These are phyloP conservation scores for Crotalus horridus DNA, from an alignment of 2,113 vertebrate genomes.

Conservation along the genomic window DNA sequence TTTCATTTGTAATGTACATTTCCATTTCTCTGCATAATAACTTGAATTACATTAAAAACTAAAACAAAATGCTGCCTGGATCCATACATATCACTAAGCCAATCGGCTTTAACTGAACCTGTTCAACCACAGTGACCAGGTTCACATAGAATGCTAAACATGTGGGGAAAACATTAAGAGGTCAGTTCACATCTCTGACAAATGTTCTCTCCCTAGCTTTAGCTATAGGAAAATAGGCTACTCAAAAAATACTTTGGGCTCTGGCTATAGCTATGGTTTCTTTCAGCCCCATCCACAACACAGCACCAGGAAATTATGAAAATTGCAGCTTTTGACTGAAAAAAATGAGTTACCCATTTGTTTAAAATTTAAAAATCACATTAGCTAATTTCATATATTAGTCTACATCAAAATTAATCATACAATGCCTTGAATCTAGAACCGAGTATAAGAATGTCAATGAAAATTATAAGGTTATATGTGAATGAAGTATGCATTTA, in stretches of 20 bases:
- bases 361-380: background rate
- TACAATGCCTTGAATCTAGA: background rate
- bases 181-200: background rate
- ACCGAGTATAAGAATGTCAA: background rate
- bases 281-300: background rate
- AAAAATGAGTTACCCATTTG: background rate
- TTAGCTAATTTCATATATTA: background rate
- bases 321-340: background rate
- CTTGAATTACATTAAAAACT: background rate
- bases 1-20: background rate
- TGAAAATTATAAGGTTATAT: background rate
- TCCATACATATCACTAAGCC: background rate
- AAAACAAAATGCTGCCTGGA: background rate
- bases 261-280: background rate
- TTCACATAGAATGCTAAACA: background rate
- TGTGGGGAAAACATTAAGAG: background rate
- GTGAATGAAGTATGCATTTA: background rate
- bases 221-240: background rate
- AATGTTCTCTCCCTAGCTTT: background rate
- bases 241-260: background rate
- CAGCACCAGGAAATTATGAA: background rate
- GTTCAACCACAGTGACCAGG: background rate
- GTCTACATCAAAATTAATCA: background rate
- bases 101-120: background rate
- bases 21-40: background rate